A percentile compares a stretch with the other conserved stretches of the same genome.
These are phyloP conservation scores for Melanostoma mellinum DNA, from an alignment of 2,888 invertebrate genomes.

Conservation along the genomic window DNA sequence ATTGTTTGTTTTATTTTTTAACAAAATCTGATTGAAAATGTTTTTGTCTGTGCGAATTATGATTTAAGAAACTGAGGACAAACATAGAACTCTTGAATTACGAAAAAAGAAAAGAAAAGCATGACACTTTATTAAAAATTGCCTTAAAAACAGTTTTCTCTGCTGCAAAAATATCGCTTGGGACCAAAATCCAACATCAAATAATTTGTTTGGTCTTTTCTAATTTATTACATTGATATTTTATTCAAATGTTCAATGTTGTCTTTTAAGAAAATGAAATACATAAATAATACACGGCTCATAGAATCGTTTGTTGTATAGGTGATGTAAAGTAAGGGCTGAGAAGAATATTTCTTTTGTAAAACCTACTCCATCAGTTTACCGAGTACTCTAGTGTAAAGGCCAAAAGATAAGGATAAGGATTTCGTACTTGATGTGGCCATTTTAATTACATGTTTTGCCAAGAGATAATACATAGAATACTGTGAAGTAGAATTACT, in stretches of 20 bases:
- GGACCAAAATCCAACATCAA: constrained; percentile 58
- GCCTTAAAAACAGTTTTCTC: constrained; percentile 51
- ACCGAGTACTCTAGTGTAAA: no score
- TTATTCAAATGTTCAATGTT: neutral
- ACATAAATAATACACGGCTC: no score
- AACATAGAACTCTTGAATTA: constrained; percentile 12
- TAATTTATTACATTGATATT: neutral
- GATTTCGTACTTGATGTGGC: no score
- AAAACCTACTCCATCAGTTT: no score
- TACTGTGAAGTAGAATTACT: no score
- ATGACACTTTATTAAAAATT: constrained; percentile 3
- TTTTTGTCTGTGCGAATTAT: constrained; percentile 1
- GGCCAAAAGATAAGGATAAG: no score
- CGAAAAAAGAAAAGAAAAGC: constrained; percentile 19
- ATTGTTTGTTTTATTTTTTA: constrained; percentile 16
- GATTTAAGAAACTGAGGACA: neutral
- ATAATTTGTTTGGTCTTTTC: neutral
- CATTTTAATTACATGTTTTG: no score
- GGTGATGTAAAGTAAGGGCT: no score
- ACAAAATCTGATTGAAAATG: constrained; percentile 11
- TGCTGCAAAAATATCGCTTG: constrained; percentile 51
- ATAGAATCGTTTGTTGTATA: no score
- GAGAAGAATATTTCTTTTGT: no score
- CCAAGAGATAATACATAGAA: no score
- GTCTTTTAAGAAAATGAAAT: no score